Base-by-base conservation (phyloP, 2,888 invertebrate species). In the Eucera pruinosa region DNA sequence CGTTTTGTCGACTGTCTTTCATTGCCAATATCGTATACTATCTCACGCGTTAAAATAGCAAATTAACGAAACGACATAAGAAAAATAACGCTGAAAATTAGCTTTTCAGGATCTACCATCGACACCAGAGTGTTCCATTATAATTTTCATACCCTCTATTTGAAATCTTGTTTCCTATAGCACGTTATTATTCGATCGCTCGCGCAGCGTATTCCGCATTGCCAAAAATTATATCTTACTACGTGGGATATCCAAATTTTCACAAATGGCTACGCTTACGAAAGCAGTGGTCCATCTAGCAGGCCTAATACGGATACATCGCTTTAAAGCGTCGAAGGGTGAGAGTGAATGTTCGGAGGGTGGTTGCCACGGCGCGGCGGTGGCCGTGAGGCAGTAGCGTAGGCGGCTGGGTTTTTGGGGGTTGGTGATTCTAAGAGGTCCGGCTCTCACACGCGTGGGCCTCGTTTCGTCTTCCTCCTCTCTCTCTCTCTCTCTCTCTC, bases 351-450 rank as follows among this genome's bases (percentile, higher is more conserved):
- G 85, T 86, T 83, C 84, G 76, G 84, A 86, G 90, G 87, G 86
- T 86, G 87, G 85, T 87, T 85, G 83, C 87, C 82, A 85, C 85
- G 82, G 78, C 75, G 82, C 85, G 82, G 78, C 75, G 82, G 84
- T 83, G 79, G 79, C 79, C 79, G 82, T 77, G 87, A 79, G 82
- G 80, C 74, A 73, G 74, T 65, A 81, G 84, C 71, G 86, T 86
- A 88, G 85, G 81, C 81, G 82, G 85, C 80, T 77, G 81, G 86
- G 84, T 87, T 85, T 79, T 84, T 76, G 86, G 89, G 84, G 88
- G 83, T 85, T 87, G 89, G 88, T 90, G 90, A 90, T 91, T 91
- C 91, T 90, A 91, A 91, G 90, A 91, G 91, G 91, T 91, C 91
- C 90, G 81, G 90, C 87, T 83, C 87, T 87, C 87, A 88, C 88